phyloP scores from a whole-genome alignment of 2,113 vertebrate genomes.

The Tiliqua scincoides region DNA sequence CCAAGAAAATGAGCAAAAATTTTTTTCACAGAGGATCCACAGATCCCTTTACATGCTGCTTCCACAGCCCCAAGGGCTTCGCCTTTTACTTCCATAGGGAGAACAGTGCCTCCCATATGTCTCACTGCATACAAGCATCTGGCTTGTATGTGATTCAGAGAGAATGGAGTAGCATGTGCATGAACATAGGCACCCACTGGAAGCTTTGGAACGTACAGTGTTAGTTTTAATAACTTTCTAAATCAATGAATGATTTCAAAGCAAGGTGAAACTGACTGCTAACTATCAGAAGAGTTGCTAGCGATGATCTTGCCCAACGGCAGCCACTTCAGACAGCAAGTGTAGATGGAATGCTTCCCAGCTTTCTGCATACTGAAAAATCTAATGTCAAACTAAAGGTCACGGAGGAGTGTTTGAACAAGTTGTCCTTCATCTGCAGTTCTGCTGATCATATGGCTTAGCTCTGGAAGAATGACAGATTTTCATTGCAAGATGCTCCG shows the following conservation, averaged over 20 bases:
- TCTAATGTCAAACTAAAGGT: background rate
- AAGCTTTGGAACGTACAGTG: background rate
- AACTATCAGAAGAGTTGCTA: too few species aligned
- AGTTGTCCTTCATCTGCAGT: background rate
- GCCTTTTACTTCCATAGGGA: background rate
- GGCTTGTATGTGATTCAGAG: background rate
- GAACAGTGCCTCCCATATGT: background rate
- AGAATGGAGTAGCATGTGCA: background rate
- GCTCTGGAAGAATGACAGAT: background rate
- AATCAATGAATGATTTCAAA: too few species aligned
- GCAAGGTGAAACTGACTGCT: too few species aligned
- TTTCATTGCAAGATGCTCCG: background rate
- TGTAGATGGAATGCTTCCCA: background rate
- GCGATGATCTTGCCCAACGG: too few species aligned
- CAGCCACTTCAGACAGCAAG: too few species aligned
- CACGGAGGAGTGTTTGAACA: background rate
- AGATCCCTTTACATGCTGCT: background rate
- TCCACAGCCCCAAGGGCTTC: background rate
- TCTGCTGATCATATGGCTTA: background rate
- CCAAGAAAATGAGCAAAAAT: too few species aligned
- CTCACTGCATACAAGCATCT: background rate
- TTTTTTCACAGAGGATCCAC: too few species aligned
- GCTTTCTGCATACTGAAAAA: background rate
- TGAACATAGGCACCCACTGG: background rate
- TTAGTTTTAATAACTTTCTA: too few species aligned